Conservation (phyloP, 2,797 vertebrate species). For the Chiloscyllium punctatum region DNA sequence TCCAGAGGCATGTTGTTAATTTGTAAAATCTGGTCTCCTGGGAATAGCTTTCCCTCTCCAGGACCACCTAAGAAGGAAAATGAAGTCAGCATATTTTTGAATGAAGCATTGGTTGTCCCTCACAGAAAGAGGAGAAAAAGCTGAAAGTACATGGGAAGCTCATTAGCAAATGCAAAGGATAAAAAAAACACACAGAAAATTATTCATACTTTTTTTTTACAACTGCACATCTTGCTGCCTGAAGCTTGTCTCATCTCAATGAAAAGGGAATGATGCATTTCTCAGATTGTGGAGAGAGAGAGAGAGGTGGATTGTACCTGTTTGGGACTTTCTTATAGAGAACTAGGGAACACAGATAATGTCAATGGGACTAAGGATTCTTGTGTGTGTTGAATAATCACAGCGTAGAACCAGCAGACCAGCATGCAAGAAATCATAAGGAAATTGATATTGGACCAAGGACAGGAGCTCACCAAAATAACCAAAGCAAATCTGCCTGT, state of each 20-base stretch:
- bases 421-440: neutral
- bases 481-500: neutral
- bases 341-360: neutral
- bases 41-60: constrained; percentile 65
- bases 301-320: neutral
- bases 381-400: neutral
- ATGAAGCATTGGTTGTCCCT: neutral
- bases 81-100: neutral
- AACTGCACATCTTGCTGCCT: neutral
- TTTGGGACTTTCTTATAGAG: neutral
- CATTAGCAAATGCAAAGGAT: too few relatives aligned
- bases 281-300: neutral
- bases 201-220: neutral
- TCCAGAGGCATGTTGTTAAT: constrained; percentile 74
- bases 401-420: neutral
- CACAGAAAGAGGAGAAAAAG: neutral
- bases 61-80: constrained; percentile 53
- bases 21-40: constrained; percentile 79
- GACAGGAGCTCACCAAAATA: neutral
- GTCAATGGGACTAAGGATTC: neutral
- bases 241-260: neutral
- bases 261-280: neutral
- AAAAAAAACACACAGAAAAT: neutral
- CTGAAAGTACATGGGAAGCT: neutral
- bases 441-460: neutral